Percentiles rank a stretch among this genome's conserved stretches.
Evolutionary conservation across 1,140 invertebrate species (phyloP).

Genomic region (Probaryconus sp.): DNA sequence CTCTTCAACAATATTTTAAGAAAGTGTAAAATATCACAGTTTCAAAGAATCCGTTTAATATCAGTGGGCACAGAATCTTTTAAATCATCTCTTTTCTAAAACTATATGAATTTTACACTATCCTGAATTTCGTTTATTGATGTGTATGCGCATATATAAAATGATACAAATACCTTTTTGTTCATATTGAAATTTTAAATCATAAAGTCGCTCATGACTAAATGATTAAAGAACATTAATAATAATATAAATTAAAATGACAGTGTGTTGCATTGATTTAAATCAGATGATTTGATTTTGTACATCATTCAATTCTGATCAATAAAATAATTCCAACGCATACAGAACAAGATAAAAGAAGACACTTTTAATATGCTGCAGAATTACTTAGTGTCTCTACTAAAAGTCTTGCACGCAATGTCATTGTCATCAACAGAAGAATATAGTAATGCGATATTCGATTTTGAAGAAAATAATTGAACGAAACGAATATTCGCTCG

Average conservation of each 20-base stretch:
- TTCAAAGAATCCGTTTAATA: too few species aligned
- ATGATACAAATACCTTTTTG: not conserved
- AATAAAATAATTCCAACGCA: too few species aligned
- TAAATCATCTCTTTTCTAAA: constrained; percentile 19
- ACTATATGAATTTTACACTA: too few species aligned
- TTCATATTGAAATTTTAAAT: not conserved
- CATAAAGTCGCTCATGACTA: constrained; percentile 4
- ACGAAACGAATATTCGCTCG: constrained; percentile 70
- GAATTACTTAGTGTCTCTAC: constrained; percentile 68
- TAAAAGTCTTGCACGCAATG: constrained; percentile 64
- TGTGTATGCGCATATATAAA: not conserved
- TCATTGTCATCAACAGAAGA: constrained; percentile 57
- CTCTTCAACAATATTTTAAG: not conserved
- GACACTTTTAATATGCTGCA: too few species aligned
- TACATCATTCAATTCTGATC: too few species aligned
- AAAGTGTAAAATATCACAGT: too few species aligned
- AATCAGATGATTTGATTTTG: too few species aligned
- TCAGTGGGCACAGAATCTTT: too few species aligned
- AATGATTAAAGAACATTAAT: constrained; percentile 33
- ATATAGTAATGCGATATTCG: constrained; percentile 55
- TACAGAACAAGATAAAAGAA: too few species aligned
- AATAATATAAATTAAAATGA: too few species aligned
- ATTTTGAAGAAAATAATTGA: constrained; percentile 74
- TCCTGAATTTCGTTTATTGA: not conserved
- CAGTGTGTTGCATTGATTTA: constrained; percentile 53